These are phyloP conservation scores for Xenus cinereus DNA, from an alignment of 2,113 vertebrate genomes.

Conservation along the genomic window DNA sequence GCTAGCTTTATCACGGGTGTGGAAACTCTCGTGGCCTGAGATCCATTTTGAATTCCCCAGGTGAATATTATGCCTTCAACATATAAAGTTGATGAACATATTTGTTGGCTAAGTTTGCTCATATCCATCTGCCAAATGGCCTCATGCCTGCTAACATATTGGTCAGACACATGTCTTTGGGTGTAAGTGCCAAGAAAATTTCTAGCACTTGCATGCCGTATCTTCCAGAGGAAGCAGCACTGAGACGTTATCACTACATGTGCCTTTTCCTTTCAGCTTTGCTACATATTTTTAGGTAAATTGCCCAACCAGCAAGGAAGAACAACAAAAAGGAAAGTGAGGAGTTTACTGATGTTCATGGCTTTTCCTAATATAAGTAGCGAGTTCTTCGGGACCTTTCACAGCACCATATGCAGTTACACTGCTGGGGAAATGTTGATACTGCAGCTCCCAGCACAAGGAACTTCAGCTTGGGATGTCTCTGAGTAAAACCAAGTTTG, in stretches of 20 bases:
- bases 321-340: not conserved
- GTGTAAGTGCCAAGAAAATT: constrained; percentile 13
- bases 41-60: constrained; percentile 5
- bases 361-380: not conserved
- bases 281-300: not conserved
- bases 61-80: constrained; percentile 21
- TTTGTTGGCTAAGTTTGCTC: not conserved
- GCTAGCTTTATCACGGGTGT: not conserved
- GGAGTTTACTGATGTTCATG: not conserved
- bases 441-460: rapidly evolving
- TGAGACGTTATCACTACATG: not conserved
- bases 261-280: not conserved
- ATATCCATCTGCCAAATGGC: constrained; percentile 27
- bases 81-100: not conserved
- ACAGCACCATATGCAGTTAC: not conserved
- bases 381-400: not conserved
- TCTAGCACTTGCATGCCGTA: not conserved
- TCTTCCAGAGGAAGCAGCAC: not conserved
- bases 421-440: not conserved
- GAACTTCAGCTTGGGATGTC: not conserved
- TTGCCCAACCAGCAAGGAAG: not conserved
- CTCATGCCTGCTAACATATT: constrained; percentile 25
- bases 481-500: not conserved
- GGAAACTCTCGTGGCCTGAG: not conserved
- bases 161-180: constrained; percentile 33